Evolutionary conservation across 2,797 vertebrate genomes (phyloP).

Genomic region (Poecilia velifera): DNA sequence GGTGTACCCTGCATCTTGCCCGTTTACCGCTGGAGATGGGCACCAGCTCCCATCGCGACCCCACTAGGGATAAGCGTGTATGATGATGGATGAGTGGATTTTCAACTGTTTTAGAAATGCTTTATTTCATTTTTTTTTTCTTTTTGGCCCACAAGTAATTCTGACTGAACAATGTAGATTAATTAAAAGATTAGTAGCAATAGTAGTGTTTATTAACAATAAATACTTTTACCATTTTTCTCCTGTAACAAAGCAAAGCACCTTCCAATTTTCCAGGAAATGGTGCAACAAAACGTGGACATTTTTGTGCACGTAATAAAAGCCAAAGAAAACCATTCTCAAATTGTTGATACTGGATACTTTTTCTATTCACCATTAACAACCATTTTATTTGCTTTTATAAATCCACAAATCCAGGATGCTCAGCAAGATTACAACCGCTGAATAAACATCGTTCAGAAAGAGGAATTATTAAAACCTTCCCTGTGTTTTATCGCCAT

Average conservation of each 20-base stretch:
- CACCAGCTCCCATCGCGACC: too few relatives aligned
- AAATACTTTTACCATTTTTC: background rate
- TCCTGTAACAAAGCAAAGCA: background rate
- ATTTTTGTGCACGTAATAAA: background rate
- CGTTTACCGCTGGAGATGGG: too few relatives aligned
- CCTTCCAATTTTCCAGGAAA: background rate
- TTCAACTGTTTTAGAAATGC: too few relatives aligned
- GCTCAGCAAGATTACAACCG: background rate
- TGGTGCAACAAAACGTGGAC: background rate
- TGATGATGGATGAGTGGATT: too few relatives aligned
- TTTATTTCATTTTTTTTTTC: too few relatives aligned
- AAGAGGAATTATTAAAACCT: background rate
- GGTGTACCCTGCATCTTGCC: too few relatives aligned
- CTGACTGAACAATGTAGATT: background rate
- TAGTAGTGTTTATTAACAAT: background rate
- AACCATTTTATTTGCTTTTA: background rate
- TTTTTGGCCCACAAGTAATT: background rate
- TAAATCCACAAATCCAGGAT: background rate
- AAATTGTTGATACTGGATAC: background rate
- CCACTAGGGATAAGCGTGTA: too few relatives aligned
- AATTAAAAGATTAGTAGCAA: background rate
- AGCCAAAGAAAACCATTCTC: background rate
- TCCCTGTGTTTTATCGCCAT: slow-evolving; percentile 39
- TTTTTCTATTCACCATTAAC: background rate
- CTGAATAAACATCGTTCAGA: background rate